These are phyloP conservation scores for Ephydatia muelleri DNA, from an alignment of 37 sponge, comb jelly and placozoan species.

Conservation along the genomic window DNA sequence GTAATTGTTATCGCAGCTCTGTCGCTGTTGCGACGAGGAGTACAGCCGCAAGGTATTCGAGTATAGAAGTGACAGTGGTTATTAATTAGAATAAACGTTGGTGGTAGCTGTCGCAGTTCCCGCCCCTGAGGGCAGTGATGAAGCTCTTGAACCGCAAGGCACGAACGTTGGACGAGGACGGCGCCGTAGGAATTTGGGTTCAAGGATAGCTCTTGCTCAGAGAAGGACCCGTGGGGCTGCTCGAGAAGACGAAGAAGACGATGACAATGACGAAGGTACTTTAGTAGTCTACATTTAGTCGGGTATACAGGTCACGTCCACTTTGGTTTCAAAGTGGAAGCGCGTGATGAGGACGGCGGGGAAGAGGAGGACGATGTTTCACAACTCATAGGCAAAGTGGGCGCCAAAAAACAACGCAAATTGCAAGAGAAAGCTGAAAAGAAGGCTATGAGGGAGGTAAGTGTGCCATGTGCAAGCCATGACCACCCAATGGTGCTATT, in stretches of 20 bases:
- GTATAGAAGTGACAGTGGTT: background rate
- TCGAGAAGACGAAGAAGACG: conserved; percentile 11
- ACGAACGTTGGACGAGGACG: conserved; percentile 17
- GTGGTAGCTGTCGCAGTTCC: background rate
- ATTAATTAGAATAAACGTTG: conserved; percentile 25
- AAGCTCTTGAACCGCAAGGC: background rate
- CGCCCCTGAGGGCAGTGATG: background rate
- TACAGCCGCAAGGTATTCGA: conserved; percentile 10
- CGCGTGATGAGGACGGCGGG: background rate
- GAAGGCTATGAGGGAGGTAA: conserved; percentile 90
- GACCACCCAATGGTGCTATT: no score
- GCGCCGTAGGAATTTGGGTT: conserved; percentile 29
- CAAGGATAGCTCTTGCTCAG: conserved; percentile 31
- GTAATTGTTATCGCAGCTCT: conserved; percentile 25
- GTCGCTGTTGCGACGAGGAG: conserved; percentile 14
- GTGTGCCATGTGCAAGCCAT: no score
- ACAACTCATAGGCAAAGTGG: conserved; percentile 48
- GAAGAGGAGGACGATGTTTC: conserved; percentile 7
- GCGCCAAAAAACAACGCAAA: conserved; percentile 84
- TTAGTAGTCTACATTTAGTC: background rate
- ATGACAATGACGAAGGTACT: conserved; percentile 14
- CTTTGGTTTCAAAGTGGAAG: no score
- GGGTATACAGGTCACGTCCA: background rate
- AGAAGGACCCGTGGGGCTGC: conserved; percentile 14
- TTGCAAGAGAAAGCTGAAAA: conserved; percentile 87